Percentiles rank a stretch among this genome's conserved stretches.
These are phyloP conservation scores for Belonocnema kinseyi DNA, from an alignment of 1,140 invertebrate genomes.

Conservation along the genomic window DNA sequence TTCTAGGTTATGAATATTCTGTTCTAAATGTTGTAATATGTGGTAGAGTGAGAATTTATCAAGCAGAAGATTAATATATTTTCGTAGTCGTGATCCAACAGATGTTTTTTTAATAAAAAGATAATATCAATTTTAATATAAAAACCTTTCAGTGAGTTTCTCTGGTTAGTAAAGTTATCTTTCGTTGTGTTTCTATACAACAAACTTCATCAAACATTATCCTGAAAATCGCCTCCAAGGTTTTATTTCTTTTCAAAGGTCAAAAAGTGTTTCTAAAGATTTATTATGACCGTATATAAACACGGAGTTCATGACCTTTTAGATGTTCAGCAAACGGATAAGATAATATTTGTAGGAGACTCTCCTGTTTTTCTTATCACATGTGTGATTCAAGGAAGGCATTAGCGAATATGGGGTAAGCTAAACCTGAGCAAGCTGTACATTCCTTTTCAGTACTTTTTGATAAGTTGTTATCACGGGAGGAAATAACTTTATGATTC, in stretches of 20 bases:
- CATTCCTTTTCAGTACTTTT: neutral
- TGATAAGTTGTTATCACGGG: neutral
- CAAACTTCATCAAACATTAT: neutral
- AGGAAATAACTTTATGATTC: neutral
- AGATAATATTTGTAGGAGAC: conserved; percentile 4
- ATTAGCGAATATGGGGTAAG: neutral
- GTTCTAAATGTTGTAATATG: no score
- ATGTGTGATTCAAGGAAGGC: neutral
- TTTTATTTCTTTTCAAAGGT: neutral
- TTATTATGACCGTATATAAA: neutral
- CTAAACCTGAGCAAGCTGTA: neutral
- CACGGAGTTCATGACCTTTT: neutral
- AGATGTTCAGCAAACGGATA: neutral
- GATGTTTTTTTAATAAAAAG: no score
- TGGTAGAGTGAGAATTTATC: no score
- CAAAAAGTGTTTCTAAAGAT: neutral
- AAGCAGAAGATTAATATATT: no score
- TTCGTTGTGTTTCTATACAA: no score
- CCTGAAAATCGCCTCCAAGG: neutral
- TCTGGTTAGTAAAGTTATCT: no score
- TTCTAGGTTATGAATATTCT: no score
- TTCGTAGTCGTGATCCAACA: no score
- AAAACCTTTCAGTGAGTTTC: no score
- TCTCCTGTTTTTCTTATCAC: neutral
- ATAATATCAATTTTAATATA: no score